Evolutionary conservation across 2,797 vertebrate genomes (phyloP).

Genomic region (Otolemur crassicaudatus): DNA sequence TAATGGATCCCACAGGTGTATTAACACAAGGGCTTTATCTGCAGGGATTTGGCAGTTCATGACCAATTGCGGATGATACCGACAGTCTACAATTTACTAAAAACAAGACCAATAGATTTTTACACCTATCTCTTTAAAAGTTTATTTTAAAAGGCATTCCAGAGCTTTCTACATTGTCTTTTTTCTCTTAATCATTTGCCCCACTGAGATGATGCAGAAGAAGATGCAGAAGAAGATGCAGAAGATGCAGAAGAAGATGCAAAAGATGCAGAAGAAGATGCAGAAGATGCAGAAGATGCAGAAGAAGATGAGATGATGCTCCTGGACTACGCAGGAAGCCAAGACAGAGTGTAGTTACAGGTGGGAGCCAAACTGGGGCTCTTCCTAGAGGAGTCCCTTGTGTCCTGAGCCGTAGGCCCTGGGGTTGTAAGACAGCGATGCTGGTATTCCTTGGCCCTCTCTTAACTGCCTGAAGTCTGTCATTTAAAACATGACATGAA

Average conservation of each 20-base stretch:
- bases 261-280: too few species aligned
- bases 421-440: neutral
- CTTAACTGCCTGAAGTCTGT: neutral
- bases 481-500: neutral
- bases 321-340: neutral
- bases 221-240: too few species aligned
- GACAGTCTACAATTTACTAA: neutral
- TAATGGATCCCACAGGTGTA: constrained; percentile 13
- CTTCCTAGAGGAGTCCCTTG: neutral
- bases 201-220: neutral
- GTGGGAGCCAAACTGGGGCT: neutral
- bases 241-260: too few species aligned
- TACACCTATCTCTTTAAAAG: neutral
- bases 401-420: neutral
- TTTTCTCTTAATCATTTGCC: neutral
- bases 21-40: constrained; percentile 33
- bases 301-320: neutral
- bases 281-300: too few species aligned
- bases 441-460: neutral
- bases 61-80: neutral
- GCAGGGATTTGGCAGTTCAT: neutral
- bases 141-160: neutral
- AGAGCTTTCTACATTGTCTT: neutral
- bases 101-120: neutral
- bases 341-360: neutral